Conservation (phyloP, 1,140 invertebrate species). For the Sycobia sp. region DNA sequence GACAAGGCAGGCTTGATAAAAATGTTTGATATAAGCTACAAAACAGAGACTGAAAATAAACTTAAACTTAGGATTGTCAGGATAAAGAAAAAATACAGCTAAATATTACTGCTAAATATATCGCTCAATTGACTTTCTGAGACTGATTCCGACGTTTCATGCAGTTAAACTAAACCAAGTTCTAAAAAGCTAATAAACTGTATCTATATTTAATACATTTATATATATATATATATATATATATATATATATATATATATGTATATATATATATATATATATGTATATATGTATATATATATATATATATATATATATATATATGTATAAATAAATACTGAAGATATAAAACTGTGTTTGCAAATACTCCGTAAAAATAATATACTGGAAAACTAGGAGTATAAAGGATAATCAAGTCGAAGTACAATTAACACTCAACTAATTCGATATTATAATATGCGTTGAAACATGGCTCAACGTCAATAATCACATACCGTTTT, state of each 20-base stretch:
- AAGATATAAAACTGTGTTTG: background rate
- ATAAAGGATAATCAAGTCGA: background rate
- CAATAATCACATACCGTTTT: background rate
- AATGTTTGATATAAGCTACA: background rate
- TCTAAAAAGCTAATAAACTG: background rate
- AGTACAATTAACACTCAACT: background rate
- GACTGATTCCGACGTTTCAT: background rate
- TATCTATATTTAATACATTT: too few species aligned
- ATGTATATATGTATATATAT: too few species aligned
- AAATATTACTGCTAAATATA: too few species aligned
- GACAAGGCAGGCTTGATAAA: background rate
- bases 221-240: too few species aligned
- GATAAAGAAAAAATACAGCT: background rate
- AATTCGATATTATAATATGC: too few species aligned
- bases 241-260: too few species aligned
- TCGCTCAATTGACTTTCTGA: background rate
- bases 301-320: too few species aligned
- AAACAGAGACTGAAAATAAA: background rate
- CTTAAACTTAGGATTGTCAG: background rate
- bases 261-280: too few species aligned
- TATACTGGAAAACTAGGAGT: conserved; percentile 9
- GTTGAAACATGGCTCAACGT: conserved; percentile 23
- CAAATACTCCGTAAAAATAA: background rate
- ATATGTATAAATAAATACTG: too few species aligned
- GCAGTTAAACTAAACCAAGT: background rate